Conservation (phyloP, 1,140 invertebrate genomes). For the Drosophila nigrodunni region DNA sequence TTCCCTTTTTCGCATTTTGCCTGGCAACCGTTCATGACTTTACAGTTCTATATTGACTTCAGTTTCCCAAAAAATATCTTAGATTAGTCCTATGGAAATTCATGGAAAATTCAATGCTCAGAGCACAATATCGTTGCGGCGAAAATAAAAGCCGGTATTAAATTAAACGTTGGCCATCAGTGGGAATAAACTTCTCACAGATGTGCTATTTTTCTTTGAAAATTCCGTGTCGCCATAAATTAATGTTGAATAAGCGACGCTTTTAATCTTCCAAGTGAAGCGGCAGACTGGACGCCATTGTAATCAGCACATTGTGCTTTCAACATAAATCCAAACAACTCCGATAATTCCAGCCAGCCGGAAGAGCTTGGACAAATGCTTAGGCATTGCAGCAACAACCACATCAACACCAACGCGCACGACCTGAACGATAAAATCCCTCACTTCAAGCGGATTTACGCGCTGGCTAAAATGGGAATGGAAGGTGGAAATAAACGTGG, state of each 20-base stretch:
- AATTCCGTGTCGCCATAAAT: conserved; percentile 54
- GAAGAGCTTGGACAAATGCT: not conserved
- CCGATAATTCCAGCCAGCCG: conserved; percentile 58
- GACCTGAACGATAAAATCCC: conserved; percentile 66
- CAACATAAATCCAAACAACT: conserved; percentile 64
- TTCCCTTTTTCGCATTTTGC: conserved; percentile 63
- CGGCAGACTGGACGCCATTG: conserved; percentile 30
- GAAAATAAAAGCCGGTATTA: conserved; percentile 54
- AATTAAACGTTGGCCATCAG: conserved; percentile 61
- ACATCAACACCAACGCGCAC: conserved; percentile 54
- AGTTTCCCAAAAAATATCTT: not conserved
- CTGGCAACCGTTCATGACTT: conserved; percentile 6
- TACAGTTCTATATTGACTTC: conserved; percentile 13
- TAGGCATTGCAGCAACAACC: conserved; percentile 32
- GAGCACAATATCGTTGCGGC: conserved; percentile 11
- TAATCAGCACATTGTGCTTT: conserved; percentile 55
- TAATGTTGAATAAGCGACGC: conserved; percentile 56
- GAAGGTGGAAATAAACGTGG: conserved; percentile 2
- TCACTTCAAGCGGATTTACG: conserved; percentile 51
- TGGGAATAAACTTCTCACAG: conserved; percentile 32
- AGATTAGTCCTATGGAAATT: not conserved
- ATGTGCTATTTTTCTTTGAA: not conserved
- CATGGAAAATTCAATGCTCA: conserved; percentile 23
- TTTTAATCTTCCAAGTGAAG: conserved; percentile 61
- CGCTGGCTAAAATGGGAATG: conserved; percentile 50